phyloP scores from a whole-genome alignment of 2,797 vertebrate genomes.

The Anabas testudineus region DNA sequence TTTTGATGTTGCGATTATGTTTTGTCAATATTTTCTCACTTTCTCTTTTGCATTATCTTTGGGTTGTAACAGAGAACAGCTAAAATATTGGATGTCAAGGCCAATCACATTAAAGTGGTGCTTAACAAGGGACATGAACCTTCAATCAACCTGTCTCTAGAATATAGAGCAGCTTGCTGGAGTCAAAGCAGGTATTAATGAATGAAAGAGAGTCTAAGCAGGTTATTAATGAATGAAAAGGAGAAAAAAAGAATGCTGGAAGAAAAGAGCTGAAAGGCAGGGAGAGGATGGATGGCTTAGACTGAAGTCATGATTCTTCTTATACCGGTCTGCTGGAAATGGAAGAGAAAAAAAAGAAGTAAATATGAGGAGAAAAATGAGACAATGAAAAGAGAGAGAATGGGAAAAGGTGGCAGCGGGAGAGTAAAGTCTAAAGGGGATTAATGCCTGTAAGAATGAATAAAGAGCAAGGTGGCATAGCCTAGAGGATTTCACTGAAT shows the following conservation, averaged over 20 bases:
- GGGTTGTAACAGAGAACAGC: background rate
- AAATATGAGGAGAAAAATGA: constrained; percentile 46
- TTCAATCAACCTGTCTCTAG: constrained; percentile 52
- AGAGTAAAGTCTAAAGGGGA: constrained; percentile 25
- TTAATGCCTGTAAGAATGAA: constrained; percentile 46
- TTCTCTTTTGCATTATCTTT: background rate
- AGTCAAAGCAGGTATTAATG: constrained; percentile 29
- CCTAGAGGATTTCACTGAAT: constrained; percentile 35
- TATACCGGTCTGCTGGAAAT: constrained; percentile 28
- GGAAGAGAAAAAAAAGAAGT: constrained; percentile 26
- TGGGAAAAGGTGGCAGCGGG: constrained; percentile 18
- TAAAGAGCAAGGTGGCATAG: constrained; percentile 36
- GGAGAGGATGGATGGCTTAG: constrained; percentile 14
- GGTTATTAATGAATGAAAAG: background rate
- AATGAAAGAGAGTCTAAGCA: constrained; percentile 14
- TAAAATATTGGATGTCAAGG: constrained; percentile 38
- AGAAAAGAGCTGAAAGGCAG: constrained; percentile 17
- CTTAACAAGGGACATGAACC: constrained; percentile 51
- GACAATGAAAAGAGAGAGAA: constrained; percentile 12
- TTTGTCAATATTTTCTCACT: background rate
- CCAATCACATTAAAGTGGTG: constrained; percentile 54
- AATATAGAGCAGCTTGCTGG: constrained; percentile 10
- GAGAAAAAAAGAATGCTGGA: constrained; percentile 28
- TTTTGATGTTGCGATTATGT: too few species aligned
- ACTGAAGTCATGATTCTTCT: constrained; percentile 29